Evolutionary conservation across 2,888 invertebrate species (phyloP).

Genomic region (Trichogramma evanescens): DNA sequence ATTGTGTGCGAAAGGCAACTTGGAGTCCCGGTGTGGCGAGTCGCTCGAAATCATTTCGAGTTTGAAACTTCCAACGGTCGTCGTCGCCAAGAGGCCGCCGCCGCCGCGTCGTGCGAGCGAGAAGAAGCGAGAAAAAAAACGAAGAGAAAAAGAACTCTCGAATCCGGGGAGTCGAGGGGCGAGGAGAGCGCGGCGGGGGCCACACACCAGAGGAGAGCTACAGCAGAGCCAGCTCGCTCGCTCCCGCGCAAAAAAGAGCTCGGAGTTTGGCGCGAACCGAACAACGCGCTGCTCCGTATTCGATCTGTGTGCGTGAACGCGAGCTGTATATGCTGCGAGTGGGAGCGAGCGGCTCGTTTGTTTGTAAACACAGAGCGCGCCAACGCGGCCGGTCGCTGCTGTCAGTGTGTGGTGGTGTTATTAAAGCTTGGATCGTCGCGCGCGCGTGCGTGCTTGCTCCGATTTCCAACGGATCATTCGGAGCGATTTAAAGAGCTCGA

Average conservation of each 20-base stretch:
- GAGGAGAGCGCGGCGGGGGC: conserved; percentile 21
- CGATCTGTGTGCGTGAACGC: neutral
- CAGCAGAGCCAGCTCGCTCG: neutral
- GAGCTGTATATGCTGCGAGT: neutral
- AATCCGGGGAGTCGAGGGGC: conserved; percentile 34
- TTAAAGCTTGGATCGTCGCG: no score
- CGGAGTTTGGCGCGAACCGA: neutral
- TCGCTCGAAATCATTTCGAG: no score
- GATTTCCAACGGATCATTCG: no score
- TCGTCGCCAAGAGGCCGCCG: no score
- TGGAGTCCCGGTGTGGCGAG: no score
- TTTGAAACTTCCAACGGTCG: no score
- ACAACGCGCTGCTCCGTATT: neutral
- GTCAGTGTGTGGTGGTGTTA: neutral
- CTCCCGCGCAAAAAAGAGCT: neutral
- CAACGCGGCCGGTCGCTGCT: neutral
- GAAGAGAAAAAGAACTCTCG: conserved; percentile 46
- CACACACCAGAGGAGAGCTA: conserved; percentile 22
- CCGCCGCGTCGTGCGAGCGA: no score
- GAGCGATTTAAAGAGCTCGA: no score
- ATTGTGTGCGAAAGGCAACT: no score
- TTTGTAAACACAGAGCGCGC: conserved; percentile 15
- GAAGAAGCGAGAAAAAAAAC: neutral
- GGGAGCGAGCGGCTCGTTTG: conserved; percentile 3
- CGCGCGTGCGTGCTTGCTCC: no score